Evolutionary conservation across 2,113 vertebrate species (phyloP), one percentile per base, ranked within the genome.

Genomic region (Apodemus speciosus): DNA sequence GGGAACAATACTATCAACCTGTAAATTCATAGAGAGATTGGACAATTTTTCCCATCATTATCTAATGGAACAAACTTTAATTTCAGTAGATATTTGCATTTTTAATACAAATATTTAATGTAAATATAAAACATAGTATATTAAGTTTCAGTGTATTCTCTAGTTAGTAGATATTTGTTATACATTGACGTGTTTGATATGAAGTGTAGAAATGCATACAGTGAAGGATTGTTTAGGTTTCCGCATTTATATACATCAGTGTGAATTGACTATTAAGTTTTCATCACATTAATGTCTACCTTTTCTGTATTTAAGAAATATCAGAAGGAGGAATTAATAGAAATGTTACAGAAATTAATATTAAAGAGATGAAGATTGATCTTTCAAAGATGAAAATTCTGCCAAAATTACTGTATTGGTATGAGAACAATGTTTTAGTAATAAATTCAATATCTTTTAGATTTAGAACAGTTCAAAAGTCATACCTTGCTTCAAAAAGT

Each of bases 391-490:
- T 92, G 66, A 95, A 81, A 96, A 92, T 88, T 80, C 94, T 91
- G 83, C 86, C 92, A 97, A 96, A 73, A 32, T 95, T 95, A 92
- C 80, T 56, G 58, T 96, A 96, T 81, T 88, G 93, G 92, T 88
- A 89, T 89, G 60, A 72, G 38, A 94, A 92, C 35, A 2, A 92
- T 95, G 90, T 89, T 43, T 62, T 62, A 93, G 94, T 77, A 95
- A 97, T 94, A 95, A 95, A 93, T 95, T 75, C 89, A 91, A 87
- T 89, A 92, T 77, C 72, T 95, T 97, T 95, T 88, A 96, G 79
- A 95, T 91, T 96, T 94, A 95, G 84, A 68, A 79, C 69, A 96
- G 92, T 95, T 97, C 96, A 97, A 93, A 95, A 96, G 53, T 89
- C 93, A 93, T 80, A 92, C 25, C 27, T 62, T 60, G 6, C n/a